A percentile compares a stretch with the other conserved stretches of the same genome.
Evolutionary conservation across 2,113 vertebrate genomes (phyloP).

Genomic region (Crypturellus undulatus): DNA sequence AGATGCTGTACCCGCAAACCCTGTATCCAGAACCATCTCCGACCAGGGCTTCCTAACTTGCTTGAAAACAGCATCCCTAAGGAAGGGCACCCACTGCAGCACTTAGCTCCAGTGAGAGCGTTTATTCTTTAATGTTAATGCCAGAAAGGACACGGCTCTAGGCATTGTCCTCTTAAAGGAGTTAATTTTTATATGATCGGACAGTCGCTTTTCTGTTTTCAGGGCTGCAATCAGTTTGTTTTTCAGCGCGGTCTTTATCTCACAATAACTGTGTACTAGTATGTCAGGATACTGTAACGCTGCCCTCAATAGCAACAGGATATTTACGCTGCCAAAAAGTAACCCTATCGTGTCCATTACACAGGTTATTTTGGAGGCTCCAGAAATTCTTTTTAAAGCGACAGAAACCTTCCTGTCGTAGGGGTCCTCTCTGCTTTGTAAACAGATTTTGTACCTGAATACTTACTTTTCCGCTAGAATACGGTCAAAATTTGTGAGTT

Average conservation of each 20-base stretch:
- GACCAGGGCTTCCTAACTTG: neutral
- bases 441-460: neutral
- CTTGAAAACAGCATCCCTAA: constrained; percentile 8
- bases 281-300: constrained; percentile 38
- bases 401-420: constrained; percentile 12
- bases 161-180: constrained; percentile 32
- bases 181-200: constrained; percentile 17
- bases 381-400: constrained; percentile 24
- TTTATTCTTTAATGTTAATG: constrained; percentile 1
- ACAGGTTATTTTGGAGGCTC: constrained; percentile 35
- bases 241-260: constrained; percentile 54
- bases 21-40: neutral
- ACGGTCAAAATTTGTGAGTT: neutral
- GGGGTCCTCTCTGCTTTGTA: neutral
- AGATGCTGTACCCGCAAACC: neutral
- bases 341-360: constrained; percentile 56
- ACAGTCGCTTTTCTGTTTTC: constrained; percentile 37
- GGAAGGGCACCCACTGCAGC: neutral
- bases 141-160: neutral
- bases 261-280: constrained; percentile 15
- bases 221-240: constrained; percentile 28
- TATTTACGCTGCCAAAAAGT: constrained; percentile 46
- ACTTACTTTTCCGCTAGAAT: neutral
- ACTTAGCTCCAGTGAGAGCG: neutral
- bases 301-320: constrained; percentile 57